A percentile compares a stretch with the other conserved stretches of the same genome.
These are phyloP conservation scores for Hyposmocoma kahamanoa DNA, from an alignment of 1,140 invertebrate species.

Conservation along the genomic window DNA sequence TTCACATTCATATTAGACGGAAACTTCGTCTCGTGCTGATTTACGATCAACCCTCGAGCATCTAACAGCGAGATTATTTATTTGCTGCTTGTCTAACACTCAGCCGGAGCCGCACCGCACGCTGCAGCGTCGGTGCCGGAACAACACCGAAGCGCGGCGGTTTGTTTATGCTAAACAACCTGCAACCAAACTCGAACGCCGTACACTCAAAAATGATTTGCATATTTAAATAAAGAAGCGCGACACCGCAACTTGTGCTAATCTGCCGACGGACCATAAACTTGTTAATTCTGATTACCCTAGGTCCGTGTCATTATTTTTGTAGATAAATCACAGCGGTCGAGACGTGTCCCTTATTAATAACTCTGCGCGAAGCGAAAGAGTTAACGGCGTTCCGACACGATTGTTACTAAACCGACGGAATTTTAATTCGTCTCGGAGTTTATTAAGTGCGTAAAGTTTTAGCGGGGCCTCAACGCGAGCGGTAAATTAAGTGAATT, in stretches of 20 bases:
- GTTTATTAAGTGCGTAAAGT: conserved; percentile 70
- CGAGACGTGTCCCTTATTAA: conserved; percentile 45
- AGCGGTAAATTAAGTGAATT: conserved; percentile 64
- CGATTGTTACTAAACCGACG: conserved; percentile 58
- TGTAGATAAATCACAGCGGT: conserved; percentile 36
- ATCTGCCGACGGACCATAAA: conserved; percentile 25
- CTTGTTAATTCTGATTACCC: conserved; percentile 44
- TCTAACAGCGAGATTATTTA: conserved; percentile 58
- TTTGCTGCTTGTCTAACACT: conserved; percentile 37
- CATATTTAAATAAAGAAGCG: conserved; percentile 53
- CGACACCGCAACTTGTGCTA: conserved; percentile 24
- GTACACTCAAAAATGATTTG: conserved; percentile 60
- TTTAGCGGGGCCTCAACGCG: conserved; percentile 45
- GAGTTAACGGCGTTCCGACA: conserved; percentile 56
- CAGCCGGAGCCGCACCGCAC: conserved; percentile 8
- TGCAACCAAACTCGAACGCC: conserved; percentile 40
- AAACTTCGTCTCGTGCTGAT: conserved; percentile 54
- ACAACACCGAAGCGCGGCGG: conserved; percentile 29
- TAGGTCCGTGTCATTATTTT: conserved; percentile 37
- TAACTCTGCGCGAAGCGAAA: conserved; percentile 41
- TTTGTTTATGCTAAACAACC: conserved; percentile 65
- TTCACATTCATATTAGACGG: conserved; percentile 57
- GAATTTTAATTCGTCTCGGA: conserved; percentile 67
- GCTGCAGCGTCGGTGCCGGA: conserved; percentile 15
- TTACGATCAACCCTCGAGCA: conserved; percentile 42